phyloP scores from a whole-genome alignment of 1,140 invertebrate genomes.

The Drosophila seguyi region DNA sequence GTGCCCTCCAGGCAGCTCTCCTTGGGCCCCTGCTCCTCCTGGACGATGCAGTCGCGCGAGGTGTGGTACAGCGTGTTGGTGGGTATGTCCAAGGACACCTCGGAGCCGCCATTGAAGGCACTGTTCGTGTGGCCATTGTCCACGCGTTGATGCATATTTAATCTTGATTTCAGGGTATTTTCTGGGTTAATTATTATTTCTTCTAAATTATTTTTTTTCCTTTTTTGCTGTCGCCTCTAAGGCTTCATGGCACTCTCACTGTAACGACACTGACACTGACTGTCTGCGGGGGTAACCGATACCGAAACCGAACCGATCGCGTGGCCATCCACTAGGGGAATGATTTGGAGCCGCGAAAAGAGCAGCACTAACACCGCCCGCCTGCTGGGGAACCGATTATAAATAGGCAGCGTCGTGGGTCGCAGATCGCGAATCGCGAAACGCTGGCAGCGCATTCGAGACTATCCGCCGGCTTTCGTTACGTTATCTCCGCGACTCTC shows the following conservation, averaged over 20 bases:
- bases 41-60: slow-evolving; percentile 76
- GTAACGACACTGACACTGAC: slow-evolving; percentile 32
- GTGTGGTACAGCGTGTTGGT: slow-evolving; percentile 76
- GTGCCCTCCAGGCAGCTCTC: slow-evolving; percentile 50
- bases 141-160: slow-evolving; percentile 47
- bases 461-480: slow-evolving; percentile 75
- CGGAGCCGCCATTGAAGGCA: slow-evolving; percentile 61
- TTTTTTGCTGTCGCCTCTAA: slow-evolving; percentile 34
- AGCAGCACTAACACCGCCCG: slow-evolving; percentile 58
- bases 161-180: neutral
- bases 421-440: slow-evolving; percentile 43
- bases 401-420: slow-evolving; percentile 61
- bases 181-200: slow-evolving; percentile 1
- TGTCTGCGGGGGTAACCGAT: slow-evolving; percentile 9
- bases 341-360: slow-evolving; percentile 56
- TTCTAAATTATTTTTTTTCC: neutral
- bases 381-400: slow-evolving; percentile 73
- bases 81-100: slow-evolving; percentile 79
- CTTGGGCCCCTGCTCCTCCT: slow-evolving; percentile 47
- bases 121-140: slow-evolving; percentile 64
- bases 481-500: slow-evolving; percentile 30
- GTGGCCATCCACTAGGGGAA: slow-evolving; percentile 62
- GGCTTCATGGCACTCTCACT: slow-evolving; percentile 68
- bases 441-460: slow-evolving; percentile 64
- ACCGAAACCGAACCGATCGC: slow-evolving; percentile 46